Evolutionary conservation across 2,113 vertebrate species (phyloP).

Genomic region (Psilopsiagon aymara): DNA sequence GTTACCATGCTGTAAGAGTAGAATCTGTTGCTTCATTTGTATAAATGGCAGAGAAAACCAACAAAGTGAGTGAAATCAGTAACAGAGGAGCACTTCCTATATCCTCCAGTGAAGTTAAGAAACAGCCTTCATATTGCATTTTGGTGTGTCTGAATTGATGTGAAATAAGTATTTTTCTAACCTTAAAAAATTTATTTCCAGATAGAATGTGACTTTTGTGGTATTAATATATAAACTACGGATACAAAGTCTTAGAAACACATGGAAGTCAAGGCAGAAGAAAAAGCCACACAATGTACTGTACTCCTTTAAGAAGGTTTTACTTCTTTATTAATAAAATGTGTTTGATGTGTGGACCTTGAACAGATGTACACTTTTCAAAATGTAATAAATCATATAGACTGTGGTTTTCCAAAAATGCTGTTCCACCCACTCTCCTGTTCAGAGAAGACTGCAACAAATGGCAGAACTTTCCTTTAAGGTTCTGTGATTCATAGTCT

Average conservation of each 20-base stretch:
- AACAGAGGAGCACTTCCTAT: not conserved
- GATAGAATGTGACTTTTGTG: not conserved
- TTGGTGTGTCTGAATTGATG: not conserved
- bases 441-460: not conserved
- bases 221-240: not conserved
- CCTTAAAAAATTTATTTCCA: not conserved
- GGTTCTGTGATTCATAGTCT: not conserved
- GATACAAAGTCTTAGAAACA: not conserved
- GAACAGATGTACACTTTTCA: constrained; percentile 16
- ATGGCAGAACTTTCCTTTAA: not conserved
- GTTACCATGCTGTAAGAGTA: not conserved
- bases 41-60: not conserved
- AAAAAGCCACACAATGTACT: not conserved
- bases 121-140: not conserved
- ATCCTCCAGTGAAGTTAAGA: not conserved
- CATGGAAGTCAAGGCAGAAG: not conserved
- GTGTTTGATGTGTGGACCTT: not conserved
- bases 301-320: not conserved
- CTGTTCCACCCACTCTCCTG: not conserved
- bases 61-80: not conserved
- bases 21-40: not conserved
- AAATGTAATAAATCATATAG: not conserved
- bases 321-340: not conserved
- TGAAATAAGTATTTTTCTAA: not conserved
- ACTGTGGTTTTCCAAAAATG: not conserved